Evolutionary conservation across 2,888 invertebrate species (phyloP), one percentile per base, ranked within the genome.

Genomic region (Drosophila mayaguana): DNA sequence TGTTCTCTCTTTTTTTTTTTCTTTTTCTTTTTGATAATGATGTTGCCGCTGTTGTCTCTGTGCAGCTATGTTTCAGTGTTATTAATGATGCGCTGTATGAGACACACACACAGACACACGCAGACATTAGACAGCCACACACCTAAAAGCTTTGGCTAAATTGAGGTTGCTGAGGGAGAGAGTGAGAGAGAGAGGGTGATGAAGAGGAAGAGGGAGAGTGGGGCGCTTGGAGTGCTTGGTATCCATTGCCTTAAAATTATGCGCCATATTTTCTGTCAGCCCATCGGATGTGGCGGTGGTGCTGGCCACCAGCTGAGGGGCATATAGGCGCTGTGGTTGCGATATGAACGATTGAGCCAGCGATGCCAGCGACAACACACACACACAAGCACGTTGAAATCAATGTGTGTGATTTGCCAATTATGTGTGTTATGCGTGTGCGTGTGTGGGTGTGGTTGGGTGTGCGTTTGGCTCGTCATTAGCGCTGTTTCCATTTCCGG

Each of bases 351-450:
- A 84, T 89, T 88, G 90, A 88, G 73, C 83, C 79, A 64, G 65
- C 89, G 77, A 80, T 72, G 74, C 45, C 83, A 74, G 68, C 55
- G 78, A 63, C 83, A 79, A 28, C 48, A 48, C 16, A 6, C 16
- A 9, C 42, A 43, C 43, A 12, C 48, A 67, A 71, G 71, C 78
- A 83, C 81, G 83, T 72, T 65, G 78, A 88, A 86, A 86, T 86
- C 90, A 89, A 86, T 86, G 90, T 88, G 77, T 88, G 86, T 89
- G 90, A 84, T 90, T 87, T 90, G 89, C 85, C 85, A 86, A 86
- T 86, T 89, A 90, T 86, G 89, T 89, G 89, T 90, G 88, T 73
- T 75, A 87, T 84, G 45, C 43, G 40, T 32, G 32, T 32, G 32
- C 11, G 32, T 11, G 32, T 32, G 32, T 60, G 54, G 36, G 38